These are phyloP conservation scores for Leuciscus waleckii DNA, from an alignment of 2,797 vertebrate species.

Conservation along the genomic window DNA sequence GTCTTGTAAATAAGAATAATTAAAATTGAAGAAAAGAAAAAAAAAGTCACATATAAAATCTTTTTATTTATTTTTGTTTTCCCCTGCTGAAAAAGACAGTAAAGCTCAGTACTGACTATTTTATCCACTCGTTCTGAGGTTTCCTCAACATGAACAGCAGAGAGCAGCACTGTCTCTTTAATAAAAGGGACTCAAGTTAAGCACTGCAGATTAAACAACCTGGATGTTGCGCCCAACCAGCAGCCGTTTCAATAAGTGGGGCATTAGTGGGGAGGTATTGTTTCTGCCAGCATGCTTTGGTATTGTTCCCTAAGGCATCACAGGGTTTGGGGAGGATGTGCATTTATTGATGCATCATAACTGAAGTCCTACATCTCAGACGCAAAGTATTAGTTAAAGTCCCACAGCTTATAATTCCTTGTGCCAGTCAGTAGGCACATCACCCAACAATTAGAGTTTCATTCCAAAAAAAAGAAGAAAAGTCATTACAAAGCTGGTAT, in stretches of 20 bases:
- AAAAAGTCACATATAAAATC: background rate
- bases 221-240: background rate
- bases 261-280: background rate
- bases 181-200: background rate
- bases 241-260: slow-evolving; percentile 25
- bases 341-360: slow-evolving; percentile 15
- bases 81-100: background rate
- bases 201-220: slow-evolving; percentile 26
- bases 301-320: slow-evolving; percentile 30
- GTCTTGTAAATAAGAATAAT: background rate
- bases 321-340: slow-evolving; percentile 8
- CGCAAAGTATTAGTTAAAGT: background rate
- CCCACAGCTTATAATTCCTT: slow-evolving; percentile 1
- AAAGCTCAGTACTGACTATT: background rate
- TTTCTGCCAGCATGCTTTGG: slow-evolving; percentile 53
- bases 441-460: background rate
- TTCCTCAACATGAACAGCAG: slow-evolving; percentile 45
- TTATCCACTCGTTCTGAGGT: background rate
- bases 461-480: background rate
- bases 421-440: background rate
- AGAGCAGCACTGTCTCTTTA: slow-evolving; percentile 46
- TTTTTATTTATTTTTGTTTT: background rate
- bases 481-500: background rate
- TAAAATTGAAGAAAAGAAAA: no score
- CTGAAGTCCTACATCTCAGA: background rate